Evolutionary conservation across 1,140 invertebrate species (phyloP).

Genomic region (Dinoponera quadriceps): DNA sequence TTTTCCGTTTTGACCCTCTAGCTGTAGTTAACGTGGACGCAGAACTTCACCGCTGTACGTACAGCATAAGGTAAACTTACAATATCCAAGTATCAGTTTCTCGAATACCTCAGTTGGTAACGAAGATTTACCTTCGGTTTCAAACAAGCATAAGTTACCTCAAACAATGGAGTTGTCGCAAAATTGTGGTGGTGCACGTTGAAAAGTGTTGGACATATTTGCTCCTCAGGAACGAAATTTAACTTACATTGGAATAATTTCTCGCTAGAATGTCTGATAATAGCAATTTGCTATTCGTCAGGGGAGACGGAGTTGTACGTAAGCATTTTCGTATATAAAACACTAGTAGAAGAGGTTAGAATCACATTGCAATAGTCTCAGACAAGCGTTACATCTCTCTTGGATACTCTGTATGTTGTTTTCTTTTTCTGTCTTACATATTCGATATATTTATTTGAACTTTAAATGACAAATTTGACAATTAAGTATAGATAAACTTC

Average conservation of each 20-base stretch:
- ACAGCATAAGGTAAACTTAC: no score
- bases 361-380: not conserved
- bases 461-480: not conserved
- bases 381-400: not conserved
- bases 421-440: not conserved
- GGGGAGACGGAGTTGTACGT: slow-evolving; percentile 70
- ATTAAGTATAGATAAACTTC: not conserved
- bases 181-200: not conserved
- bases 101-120: no score
- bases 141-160: not conserved
- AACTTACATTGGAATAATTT: not conserved
- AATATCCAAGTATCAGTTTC: no score
- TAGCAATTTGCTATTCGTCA: slow-evolving; percentile 75
- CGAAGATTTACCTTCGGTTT: no score
- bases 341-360: no score
- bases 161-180: not conserved
- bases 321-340: slow-evolving; percentile 8
- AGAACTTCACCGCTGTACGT: no score
- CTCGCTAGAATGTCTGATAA: slow-evolving; percentile 69
- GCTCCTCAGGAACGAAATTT: slow-evolving; percentile 1
- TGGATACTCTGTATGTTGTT: not conserved
- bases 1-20: no score
- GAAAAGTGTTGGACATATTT: not conserved
- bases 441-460: not conserved
- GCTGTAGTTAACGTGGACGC: no score